These are phyloP conservation scores for Anoplius nigerrimus DNA, from an alignment of 2,888 invertebrate genomes.

Conservation along the genomic window DNA sequence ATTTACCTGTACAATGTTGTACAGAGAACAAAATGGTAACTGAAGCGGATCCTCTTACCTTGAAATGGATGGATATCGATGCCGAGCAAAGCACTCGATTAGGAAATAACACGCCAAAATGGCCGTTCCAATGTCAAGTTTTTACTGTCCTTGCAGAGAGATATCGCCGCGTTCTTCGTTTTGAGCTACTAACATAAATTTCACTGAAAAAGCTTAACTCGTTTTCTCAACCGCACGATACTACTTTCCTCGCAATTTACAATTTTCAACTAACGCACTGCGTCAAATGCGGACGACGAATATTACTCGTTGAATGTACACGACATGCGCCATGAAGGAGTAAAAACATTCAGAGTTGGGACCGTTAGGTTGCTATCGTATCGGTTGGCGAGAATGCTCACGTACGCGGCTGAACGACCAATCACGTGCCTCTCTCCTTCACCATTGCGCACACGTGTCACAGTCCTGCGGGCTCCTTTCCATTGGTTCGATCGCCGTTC, in stretches of 20 bases:
- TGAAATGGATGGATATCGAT: conserved; percentile 71
- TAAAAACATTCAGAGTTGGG: conserved; percentile 57
- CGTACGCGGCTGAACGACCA: too few species aligned
- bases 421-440: too few species aligned
- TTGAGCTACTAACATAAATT: conserved; percentile 39
- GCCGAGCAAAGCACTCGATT: conserved; percentile 67
- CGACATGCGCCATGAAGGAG: conserved; percentile 64
- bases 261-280: conserved; percentile 68
- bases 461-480: too few species aligned
- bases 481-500: too few species aligned
- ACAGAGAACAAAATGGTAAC: conserved; percentile 11
- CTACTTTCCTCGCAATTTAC: conserved; percentile 52
- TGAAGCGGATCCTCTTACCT: conserved; percentile 59
- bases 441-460: too few species aligned
- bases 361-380: conserved; percentile 38
- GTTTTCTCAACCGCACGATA: conserved; percentile 48
- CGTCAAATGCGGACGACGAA: conserved; percentile 66
- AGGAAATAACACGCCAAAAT: conserved; percentile 72
- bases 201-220: conserved; percentile 46
- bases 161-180: conserved; percentile 44
- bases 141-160: conserved; percentile 54
- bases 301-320: conserved; percentile 61
- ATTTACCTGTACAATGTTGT: conserved; percentile 9
- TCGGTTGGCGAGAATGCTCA: too few species aligned
- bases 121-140: conserved; percentile 77